Conservation (phyloP, 2,113 vertebrate species). For the Pluvialis apricaria region DNA sequence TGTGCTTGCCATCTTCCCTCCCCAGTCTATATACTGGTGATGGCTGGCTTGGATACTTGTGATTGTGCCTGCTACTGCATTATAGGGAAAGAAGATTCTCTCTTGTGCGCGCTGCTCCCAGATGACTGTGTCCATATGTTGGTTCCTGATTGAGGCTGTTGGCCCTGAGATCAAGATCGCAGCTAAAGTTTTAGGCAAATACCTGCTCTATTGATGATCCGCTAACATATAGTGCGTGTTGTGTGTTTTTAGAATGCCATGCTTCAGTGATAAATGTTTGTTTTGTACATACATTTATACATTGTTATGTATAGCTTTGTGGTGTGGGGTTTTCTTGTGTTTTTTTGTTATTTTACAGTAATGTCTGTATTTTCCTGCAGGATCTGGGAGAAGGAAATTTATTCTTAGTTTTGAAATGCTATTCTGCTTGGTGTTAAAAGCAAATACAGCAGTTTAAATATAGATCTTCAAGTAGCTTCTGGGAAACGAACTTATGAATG, state of each 20-base stretch:
- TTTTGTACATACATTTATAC: neutral
- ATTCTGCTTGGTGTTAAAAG: neutral
- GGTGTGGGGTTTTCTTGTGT: neutral
- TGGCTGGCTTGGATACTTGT: neutral
- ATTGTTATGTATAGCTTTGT: neutral
- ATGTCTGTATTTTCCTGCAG: neutral
- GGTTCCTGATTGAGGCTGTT: neutral
- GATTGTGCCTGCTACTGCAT: neutral
- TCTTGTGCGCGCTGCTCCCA: neutral
- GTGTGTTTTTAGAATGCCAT: neutral
- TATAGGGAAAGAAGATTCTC: neutral
- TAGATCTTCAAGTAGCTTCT: neutral
- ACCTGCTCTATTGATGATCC: neutral
- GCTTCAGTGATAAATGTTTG: neutral
- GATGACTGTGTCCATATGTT: accelerated
- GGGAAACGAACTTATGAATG: neutral
- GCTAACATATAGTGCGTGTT: neutral
- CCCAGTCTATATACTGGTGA: accelerated
- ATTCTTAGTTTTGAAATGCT: neutral
- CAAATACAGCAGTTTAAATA: neutral
- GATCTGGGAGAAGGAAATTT: neutral
- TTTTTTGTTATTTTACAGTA: neutral
- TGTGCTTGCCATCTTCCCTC: neutral
- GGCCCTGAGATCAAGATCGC: neutral
- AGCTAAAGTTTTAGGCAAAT: neutral